Percentiles rank a stretch among this genome's conserved stretches.
Conservation (phyloP, 2,888 invertebrate species). For the Thymelicus lineola region DNA sequence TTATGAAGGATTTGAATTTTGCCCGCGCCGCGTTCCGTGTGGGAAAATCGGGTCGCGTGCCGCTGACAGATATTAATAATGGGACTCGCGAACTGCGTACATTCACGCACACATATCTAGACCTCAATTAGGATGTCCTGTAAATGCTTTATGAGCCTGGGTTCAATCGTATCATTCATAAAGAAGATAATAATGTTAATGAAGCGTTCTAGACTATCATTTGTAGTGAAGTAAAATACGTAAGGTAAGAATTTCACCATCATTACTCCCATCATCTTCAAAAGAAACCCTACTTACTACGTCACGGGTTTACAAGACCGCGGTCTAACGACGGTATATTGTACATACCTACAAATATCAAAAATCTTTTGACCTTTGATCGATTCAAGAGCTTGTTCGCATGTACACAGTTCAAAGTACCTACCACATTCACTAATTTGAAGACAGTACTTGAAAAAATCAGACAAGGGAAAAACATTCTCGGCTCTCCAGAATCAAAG, state of each 20-base stretch:
- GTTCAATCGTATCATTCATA: slow-evolving; percentile 22
- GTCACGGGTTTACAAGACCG: neutral
- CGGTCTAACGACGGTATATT: slow-evolving; percentile 5
- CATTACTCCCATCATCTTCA: neutral
- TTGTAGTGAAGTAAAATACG: neutral
- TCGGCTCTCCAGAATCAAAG: slow-evolving; percentile 67
- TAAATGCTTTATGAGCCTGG: slow-evolving; percentile 32
- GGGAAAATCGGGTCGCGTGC: slow-evolving; percentile 70
- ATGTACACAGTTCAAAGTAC: slow-evolving; percentile 52
- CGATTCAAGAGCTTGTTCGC: slow-evolving; percentile 31
- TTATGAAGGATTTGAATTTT: slow-evolving; percentile 76
- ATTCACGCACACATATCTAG: slow-evolving; percentile 39
- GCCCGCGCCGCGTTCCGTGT: slow-evolving; percentile 50
- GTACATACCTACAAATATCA: slow-evolving; percentile 4
- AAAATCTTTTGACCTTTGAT: slow-evolving; percentile 35
- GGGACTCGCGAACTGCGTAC: slow-evolving; percentile 46
- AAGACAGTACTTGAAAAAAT: slow-evolving; percentile 66
- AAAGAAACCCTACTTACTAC: neutral
- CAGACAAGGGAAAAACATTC: slow-evolving; percentile 60
- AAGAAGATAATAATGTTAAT: neutral
- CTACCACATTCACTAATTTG: slow-evolving; percentile 64
- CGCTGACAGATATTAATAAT: slow-evolving; percentile 77
- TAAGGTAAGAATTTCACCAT: neutral
- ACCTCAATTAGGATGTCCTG: slow-evolving; percentile 37
- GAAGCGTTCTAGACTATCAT: neutral